phyloP scores from a whole-genome alignment of 2,113 vertebrate species.

The Prunella himalayana region DNA sequence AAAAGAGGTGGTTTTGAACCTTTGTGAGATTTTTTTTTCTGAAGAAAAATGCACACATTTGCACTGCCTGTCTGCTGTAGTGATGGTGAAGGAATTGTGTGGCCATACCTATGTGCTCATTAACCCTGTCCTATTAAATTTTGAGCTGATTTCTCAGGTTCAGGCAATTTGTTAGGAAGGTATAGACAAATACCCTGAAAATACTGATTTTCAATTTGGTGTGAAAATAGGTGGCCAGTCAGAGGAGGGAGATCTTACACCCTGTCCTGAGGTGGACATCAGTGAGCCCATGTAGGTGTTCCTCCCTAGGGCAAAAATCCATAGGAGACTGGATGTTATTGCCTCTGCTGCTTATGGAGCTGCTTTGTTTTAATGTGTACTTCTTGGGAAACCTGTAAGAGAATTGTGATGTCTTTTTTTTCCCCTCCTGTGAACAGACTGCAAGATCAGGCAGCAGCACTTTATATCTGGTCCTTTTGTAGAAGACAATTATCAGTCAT shows the following conservation, averaged over 20 bases:
- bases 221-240: background rate
- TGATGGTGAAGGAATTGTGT: background rate
- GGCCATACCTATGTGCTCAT: fast-evolving
- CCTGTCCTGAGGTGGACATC: background rate
- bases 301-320: background rate
- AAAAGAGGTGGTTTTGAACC: background rate
- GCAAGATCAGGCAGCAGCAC: background rate
- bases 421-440: background rate
- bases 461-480: background rate
- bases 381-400: background rate
- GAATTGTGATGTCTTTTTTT: background rate
- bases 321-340: background rate
- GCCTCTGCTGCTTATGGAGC: background rate
- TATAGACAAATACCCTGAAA: background rate
- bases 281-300: background rate
- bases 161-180: background rate
- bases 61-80: fast-evolving
- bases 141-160: background rate
- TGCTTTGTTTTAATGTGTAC: background rate
- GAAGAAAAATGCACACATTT: background rate
- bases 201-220: background rate
- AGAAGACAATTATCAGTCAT: background rate
- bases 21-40: background rate
- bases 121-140: background rate
- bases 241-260: background rate